These are phyloP conservation scores for Xyrauchen texanus DNA, from an alignment of 2,113 vertebrate genomes.

Conservation along the genomic window DNA sequence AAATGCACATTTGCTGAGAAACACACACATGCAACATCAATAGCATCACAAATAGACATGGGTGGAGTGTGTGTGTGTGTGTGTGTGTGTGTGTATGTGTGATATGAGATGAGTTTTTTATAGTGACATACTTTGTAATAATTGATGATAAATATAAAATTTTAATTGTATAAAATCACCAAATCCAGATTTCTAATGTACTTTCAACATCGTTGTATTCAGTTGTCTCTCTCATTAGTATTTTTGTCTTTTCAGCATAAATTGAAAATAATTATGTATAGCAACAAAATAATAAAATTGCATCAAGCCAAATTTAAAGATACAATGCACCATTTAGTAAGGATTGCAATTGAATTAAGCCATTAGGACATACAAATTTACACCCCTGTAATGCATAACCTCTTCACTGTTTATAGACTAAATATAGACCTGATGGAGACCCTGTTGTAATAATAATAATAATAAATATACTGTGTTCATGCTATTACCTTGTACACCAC, in stretches of 20 bases:
- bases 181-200: no score
- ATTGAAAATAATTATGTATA: no score
- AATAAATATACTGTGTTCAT: no score
- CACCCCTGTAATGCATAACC: not conserved
- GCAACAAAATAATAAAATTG: no score
- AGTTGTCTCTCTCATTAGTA: no score
- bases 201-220: no score
- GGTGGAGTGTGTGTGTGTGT: not conserved
- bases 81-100: not conserved
- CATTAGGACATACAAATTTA: not conserved
- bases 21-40: conserved; percentile 40
- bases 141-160: no score
- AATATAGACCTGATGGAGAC: conserved; percentile 5
- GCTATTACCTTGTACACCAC: no score
- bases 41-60: not conserved
- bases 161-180: no score
- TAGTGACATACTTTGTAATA: not conserved
- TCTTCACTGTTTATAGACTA: not conserved
- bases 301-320: not conserved
- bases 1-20: conserved; percentile 14
- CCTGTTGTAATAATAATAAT: not conserved
- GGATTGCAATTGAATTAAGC: not conserved
- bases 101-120: not conserved
- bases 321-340: not conserved
- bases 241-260: no score